phyloP scores from a whole-genome alignment of 2,113 vertebrate species.

The Neodontobutis hainanensis region DNA sequence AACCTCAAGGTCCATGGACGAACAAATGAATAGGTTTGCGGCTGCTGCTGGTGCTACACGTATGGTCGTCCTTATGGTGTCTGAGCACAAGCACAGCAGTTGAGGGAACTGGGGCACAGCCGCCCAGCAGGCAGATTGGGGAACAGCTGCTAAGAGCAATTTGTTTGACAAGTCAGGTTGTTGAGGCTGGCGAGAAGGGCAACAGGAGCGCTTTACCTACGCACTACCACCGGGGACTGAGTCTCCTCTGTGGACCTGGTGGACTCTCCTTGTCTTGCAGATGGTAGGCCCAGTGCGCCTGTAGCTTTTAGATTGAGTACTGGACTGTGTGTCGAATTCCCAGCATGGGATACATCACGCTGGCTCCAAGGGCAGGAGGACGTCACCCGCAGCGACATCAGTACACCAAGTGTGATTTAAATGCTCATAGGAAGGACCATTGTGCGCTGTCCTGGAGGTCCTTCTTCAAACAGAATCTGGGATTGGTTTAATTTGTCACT shows the following conservation, averaged over 20 bases:
- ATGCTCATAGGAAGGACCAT: constrained; percentile 48
- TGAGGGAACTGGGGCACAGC: constrained; percentile 22
- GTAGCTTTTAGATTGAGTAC: constrained; percentile 15
- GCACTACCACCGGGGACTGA: constrained; percentile 32
- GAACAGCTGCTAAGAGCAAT: constrained; percentile 70
- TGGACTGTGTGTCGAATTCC: constrained; percentile 37
- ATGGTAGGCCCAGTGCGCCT: constrained; percentile 22
- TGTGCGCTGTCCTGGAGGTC: constrained; percentile 40
- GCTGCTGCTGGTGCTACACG: constrained; percentile 14
- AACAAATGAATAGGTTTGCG: too few relatives aligned
- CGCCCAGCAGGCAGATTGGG: constrained; percentile 66
- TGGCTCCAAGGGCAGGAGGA: constrained; percentile 40
- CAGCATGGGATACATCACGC: constrained; percentile 26
- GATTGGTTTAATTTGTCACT: constrained; percentile 59
- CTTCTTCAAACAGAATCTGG: constrained; percentile 60
- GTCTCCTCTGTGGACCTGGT: not conserved
- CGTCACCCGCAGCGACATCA: constrained; percentile 41
- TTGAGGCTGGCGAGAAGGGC: constrained; percentile 37
- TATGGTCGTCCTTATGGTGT: constrained; percentile 59
- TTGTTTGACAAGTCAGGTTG: constrained; percentile 68
- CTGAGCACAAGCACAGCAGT: constrained; percentile 54
- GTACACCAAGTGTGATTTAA: constrained; percentile 46
- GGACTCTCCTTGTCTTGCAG: constrained; percentile 30
- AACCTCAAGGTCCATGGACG: not conserved
- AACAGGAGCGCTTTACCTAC: constrained; percentile 23